Evolutionary conservation across 2,888 invertebrate species (phyloP).

Genomic region (Cancer borealis): DNA sequence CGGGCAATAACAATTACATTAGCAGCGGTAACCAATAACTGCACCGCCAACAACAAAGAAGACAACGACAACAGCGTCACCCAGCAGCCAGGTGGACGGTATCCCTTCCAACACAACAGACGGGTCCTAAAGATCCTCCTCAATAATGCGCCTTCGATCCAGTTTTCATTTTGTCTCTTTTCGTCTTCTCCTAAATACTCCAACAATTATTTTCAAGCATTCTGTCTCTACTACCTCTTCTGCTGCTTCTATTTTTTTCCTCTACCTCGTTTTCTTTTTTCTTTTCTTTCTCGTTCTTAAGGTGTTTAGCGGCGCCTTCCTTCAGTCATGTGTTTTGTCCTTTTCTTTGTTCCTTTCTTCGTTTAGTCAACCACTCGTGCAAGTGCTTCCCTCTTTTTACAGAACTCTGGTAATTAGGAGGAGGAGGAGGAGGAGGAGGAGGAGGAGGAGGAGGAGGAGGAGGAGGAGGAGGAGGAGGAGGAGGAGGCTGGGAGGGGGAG

Average conservation of each 20-base stretch:
- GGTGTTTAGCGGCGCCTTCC: not conserved
- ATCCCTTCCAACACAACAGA: not conserved
- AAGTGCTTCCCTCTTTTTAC: not conserved
- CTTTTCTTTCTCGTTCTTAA: not conserved
- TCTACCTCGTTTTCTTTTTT: not conserved
- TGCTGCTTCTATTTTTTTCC: not conserved
- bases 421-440: not conserved
- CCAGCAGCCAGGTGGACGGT: not conserved
- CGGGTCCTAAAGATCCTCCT: not conserved
- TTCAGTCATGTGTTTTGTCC: not conserved
- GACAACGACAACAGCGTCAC: not conserved
- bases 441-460: conserved; percentile 13
- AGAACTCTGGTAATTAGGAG: not conserved
- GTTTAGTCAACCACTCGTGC: not conserved
- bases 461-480: not conserved
- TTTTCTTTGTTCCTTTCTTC: not conserved
- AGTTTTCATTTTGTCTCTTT: not conserved
- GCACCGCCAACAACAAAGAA: not conserved
- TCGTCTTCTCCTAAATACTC: not conserved
- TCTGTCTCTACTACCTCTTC: not conserved
- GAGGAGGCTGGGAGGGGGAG: not conserved
- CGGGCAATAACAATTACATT: conserved; percentile 37
- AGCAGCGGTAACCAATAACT: conserved; percentile 34
- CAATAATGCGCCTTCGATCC: not conserved
- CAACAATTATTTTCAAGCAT: not conserved